Base-by-base conservation (phyloP, 2,888 invertebrate genomes). In the Calliphora vomitoria region DNA sequence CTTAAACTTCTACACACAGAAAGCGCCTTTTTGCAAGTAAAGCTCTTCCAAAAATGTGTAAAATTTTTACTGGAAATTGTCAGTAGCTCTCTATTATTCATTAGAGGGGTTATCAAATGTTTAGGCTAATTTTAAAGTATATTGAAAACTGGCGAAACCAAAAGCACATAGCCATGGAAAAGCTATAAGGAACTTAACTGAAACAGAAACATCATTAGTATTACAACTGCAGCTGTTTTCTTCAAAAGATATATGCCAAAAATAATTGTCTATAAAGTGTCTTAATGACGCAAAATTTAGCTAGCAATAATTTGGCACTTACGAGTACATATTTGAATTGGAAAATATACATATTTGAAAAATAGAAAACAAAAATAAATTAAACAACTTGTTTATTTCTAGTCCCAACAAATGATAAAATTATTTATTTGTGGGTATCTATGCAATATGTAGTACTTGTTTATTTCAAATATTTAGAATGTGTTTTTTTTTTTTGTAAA, bases 381-480 rank as follows among this genome's bases (percentile, higher is more conserved):
- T 35, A 76, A 66, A 8, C 38, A 66, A 25, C n/a, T 41, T 35
- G 41, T n/a, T 20, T 50, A 18, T 31, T 31, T 69, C 47, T 53
- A 41, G 41, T 25, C 41, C 31, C 13, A 55, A 55, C 41, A 81
- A 81, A 62, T 62, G 31, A 64, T 53, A n/a, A 53, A 41, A 62
- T 11, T 81, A 72, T 44, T 13, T 81, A 72, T 69, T 62, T 41
- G 10, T 38, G 15, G 60, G 62, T 15, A 38, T 50, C 60, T 71
- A 47, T 20, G 38, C 62, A 60, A 18, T 13, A 13, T 44, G 44
- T 66, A 41, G 0, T 15, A 47, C 3, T 69, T 69, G 60, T 71
- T 18, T 71, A 38, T 62, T 62, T n/a, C 8, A 72, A 80, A 80
- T 55, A 60, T 60, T 80, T 47, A 44, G 47, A 80, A 20, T 53